A percentile compares a stretch with the other conserved stretches of the same genome.
These are phyloP conservation scores for Pseudococcus longispinus DNA, from an alignment of 2,888 invertebrate genomes.

Conservation along the genomic window DNA sequence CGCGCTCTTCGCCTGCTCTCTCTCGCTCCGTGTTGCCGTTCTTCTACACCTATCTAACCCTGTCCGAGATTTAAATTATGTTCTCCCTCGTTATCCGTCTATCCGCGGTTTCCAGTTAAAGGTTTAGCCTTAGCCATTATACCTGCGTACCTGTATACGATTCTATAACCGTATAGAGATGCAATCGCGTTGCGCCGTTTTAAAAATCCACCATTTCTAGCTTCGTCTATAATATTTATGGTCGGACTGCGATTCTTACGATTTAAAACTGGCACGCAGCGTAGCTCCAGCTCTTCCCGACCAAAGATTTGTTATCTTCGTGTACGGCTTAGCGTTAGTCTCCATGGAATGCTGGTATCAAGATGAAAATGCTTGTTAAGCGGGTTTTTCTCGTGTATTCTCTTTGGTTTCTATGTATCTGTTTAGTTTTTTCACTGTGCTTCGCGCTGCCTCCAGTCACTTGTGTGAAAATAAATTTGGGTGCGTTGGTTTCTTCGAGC, in stretches of 20 bases:
- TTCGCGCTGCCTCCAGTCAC: no score
- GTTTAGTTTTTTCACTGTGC: not conserved
- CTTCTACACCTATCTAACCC: slow-evolving; percentile 53
- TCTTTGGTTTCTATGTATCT: not conserved
- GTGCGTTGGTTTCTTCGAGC: not conserved
- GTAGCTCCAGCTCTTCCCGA: not conserved
- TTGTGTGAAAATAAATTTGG: not conserved
- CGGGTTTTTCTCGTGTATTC: not conserved
- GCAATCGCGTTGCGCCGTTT: slow-evolving; percentile 45
- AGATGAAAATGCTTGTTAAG: slow-evolving; percentile 22
- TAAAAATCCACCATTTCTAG: slow-evolving; percentile 50
- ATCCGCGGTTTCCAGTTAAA: slow-evolving; percentile 54
- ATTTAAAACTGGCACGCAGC: slow-evolving; percentile 48
- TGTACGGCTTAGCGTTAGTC: not conserved
- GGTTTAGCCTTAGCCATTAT: slow-evolving; percentile 52
- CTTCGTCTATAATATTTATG: slow-evolving; percentile 49
- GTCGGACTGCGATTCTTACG: slow-evolving; percentile 47
- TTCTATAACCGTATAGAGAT: slow-evolving; percentile 24
- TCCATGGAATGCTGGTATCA: not conserved
- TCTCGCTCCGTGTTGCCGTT: slow-evolving; percentile 11
- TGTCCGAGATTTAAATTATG: slow-evolving; percentile 54
- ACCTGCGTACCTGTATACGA: slow-evolving; percentile 30
- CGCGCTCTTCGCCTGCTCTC: not conserved
- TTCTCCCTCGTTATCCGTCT: slow-evolving; percentile 55
- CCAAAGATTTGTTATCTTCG: not conserved